phyloP scores from a whole-genome alignment of 2,888 invertebrate species.

The Nomada ruficornis region DNA sequence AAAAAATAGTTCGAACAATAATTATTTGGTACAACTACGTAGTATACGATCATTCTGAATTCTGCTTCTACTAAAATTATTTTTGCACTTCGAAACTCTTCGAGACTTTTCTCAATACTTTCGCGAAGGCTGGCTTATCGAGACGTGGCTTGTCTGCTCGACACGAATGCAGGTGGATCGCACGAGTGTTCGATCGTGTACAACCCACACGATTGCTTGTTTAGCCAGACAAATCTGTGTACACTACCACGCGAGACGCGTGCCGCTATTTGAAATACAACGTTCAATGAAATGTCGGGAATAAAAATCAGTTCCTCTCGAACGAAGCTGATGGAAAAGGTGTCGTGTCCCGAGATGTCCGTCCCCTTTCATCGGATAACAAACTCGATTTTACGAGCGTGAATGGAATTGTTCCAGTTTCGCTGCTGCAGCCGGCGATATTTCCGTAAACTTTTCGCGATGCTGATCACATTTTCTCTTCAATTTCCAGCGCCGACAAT shows the following conservation, averaged over 20 bases:
- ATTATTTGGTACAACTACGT: no score
- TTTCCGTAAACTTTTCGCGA: slow-evolving; percentile 15
- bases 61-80: no score
- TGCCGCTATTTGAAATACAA: not conserved
- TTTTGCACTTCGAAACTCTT: not conserved
- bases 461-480: not conserved
- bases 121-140: not conserved
- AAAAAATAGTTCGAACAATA: no score
- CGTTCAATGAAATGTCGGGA: slow-evolving; percentile 22
- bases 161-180: not conserved
- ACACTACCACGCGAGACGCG: slow-evolving; percentile 13
- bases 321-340: slow-evolving; percentile 2
- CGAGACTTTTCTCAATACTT: not conserved
- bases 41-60: no score
- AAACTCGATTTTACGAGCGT: slow-evolving; percentile 43
- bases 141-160: not conserved
- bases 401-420: slow-evolving; percentile 37
- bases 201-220: not conserved
- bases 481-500: no score
- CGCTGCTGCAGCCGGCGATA: not conserved
- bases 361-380: slow-evolving; percentile 31
- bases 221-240: not conserved
- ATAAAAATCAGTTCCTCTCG: slow-evolving; percentile 40
- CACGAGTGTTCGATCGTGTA: not conserved
- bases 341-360: slow-evolving; percentile 8